These are phyloP conservation scores for Silvanus unidentatus DNA, from an alignment of 2,888 invertebrate species.

Conservation along the genomic window DNA sequence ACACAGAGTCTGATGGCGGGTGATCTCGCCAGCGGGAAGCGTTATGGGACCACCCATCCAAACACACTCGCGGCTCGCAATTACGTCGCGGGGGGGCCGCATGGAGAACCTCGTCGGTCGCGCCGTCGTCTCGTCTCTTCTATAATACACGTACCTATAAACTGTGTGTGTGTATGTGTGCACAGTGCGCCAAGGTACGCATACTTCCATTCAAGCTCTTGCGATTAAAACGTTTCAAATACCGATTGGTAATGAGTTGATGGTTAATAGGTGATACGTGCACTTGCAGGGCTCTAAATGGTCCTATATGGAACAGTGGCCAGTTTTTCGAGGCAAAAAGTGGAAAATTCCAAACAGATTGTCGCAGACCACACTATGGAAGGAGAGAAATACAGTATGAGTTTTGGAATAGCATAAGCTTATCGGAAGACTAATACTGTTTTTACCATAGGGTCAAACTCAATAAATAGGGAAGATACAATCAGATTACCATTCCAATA, in stretches of 20 bases:
- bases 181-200: constrained; percentile 7
- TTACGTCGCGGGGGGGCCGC: constrained; percentile 31
- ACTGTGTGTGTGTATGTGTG: background rate
- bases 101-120: constrained; percentile 8
- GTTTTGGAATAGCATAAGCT: too few relatives aligned
- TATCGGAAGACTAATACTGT: constrained; percentile 34
- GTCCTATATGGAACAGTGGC: too few relatives aligned
- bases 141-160: background rate
- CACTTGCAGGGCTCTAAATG: too few relatives aligned
- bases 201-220: constrained; percentile 22
- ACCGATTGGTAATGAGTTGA: constrained; percentile 22
- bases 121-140: constrained; percentile 13
- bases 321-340: too few relatives aligned
- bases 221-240: constrained; percentile 30
- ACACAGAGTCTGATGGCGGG: constrained; percentile 10
- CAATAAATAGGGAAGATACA: constrained; percentile 36
- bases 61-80: constrained; percentile 35
- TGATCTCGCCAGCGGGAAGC: constrained; percentile 13
- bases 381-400: constrained; percentile 6
- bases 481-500: constrained; percentile 39
- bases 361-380: too few relatives aligned
- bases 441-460: constrained; percentile 25
- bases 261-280: constrained; percentile 19
- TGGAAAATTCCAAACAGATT: too few relatives aligned
- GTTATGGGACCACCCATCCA: constrained; percentile 35